Evolutionary conservation across 2,797 vertebrate genomes (phyloP).

Genomic region (Moxostoma hubbsi): DNA sequence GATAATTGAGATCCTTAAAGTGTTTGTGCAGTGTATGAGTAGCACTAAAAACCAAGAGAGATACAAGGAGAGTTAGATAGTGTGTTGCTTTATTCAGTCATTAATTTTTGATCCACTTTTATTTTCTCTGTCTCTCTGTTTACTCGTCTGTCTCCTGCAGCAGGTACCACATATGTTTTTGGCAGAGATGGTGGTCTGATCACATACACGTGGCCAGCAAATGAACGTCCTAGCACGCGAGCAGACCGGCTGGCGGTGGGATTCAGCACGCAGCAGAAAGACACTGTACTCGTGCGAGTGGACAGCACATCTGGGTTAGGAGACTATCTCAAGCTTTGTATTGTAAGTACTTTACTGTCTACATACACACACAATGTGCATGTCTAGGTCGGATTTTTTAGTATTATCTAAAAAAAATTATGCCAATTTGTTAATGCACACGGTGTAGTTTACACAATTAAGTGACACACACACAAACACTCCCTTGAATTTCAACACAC

Average conservation of each 20-base stretch:
- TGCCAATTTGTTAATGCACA: background rate
- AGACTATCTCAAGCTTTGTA: constrained; percentile 97
- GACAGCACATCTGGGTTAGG: constrained; percentile 96
- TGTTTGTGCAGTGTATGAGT: no score
- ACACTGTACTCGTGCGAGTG: constrained; percentile 94
- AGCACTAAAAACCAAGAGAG: no score
- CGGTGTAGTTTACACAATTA: background rate
- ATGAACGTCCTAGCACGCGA: constrained; percentile 95
- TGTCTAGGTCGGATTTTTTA: background rate
- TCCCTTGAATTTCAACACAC: background rate
- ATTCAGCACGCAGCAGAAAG: constrained; percentile 96
- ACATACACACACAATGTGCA: no score
- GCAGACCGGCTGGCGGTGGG: constrained; percentile 96
- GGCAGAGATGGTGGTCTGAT: constrained; percentile 96
- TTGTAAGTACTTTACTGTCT: constrained; percentile 83
- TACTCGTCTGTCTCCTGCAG: constrained; percentile 68
- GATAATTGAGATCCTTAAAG: no score
- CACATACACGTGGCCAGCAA: constrained; percentile 97
- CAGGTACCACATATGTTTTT: constrained; percentile 98
- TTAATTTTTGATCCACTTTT: background rate
- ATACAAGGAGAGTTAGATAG: no score
- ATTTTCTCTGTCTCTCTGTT: background rate
- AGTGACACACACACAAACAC: constrained; percentile 36
- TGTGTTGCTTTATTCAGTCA: background rate
- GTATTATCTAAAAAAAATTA: background rate